These are phyloP conservation scores for Calliphora vicina DNA, from an alignment of 1,140 invertebrate species.

Conservation along the genomic window DNA sequence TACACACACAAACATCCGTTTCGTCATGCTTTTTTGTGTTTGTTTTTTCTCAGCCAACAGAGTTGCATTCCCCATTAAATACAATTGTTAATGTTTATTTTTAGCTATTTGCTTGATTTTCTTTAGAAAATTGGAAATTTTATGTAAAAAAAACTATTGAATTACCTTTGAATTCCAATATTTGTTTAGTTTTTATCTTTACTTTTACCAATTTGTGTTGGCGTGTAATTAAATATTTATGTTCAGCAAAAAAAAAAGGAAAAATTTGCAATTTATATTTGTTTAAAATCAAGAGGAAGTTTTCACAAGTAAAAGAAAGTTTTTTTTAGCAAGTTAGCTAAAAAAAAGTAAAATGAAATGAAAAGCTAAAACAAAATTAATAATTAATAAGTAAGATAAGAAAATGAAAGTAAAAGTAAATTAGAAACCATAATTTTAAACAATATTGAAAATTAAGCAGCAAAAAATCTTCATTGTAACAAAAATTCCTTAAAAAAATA, in stretches of 20 bases:
- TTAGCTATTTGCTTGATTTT: neutral
- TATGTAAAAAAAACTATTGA: neutral
- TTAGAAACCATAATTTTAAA: too few relatives aligned
- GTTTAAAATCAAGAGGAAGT: neutral
- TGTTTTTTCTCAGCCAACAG: neutral
- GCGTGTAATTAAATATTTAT: conserved; percentile 15
- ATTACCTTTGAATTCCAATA: neutral
- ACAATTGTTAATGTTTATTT: neutral
- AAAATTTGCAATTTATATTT: neutral
- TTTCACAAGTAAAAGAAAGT: neutral
- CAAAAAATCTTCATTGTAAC: too few relatives aligned
- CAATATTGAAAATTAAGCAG: too few relatives aligned
- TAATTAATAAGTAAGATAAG: neutral
- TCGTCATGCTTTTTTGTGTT: too few relatives aligned
- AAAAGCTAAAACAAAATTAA: neutral
- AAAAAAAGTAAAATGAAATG: neutral
- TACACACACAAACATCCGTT: neutral
- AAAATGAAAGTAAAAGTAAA: too few relatives aligned
- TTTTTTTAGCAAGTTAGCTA: too few relatives aligned
- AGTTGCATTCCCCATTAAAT: too few relatives aligned
- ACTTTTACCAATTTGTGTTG: neutral
- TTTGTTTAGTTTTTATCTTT: neutral
- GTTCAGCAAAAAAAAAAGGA: neutral
- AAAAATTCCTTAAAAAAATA: too few relatives aligned
- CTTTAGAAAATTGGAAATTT: neutral